Base-by-base conservation (phyloP, 2,113 vertebrate species). In the Dryoscopus gambensis region DNA sequence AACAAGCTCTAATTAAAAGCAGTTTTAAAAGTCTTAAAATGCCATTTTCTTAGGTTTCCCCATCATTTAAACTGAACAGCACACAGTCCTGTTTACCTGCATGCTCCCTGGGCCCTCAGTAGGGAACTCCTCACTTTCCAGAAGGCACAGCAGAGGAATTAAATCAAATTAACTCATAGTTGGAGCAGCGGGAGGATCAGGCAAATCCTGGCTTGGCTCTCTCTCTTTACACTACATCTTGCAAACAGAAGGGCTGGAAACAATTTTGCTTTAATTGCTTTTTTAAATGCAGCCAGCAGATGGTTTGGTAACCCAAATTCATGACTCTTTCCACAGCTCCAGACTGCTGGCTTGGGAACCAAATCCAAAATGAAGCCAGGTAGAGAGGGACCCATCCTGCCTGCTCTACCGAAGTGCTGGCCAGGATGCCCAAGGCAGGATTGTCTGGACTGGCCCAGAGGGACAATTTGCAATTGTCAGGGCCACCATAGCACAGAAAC, bases 211-310 rank as follows among this genome's bases (percentile, higher is more conserved):
- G 56, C 79, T 94, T 59, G 44, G 75, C 42, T 83, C 20, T 77
- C 82, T 94, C 82, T 90, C 90, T 88, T 91, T 44, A 94, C 92
- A 70, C 87, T 94, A 67, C 83, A 97, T 96, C 93, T 96, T 93
- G 93, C 88, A 87, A 93, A 86, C 83, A 96, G 92, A 96, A 96
- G 64, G 92, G 76, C 90, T 96, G 92, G 85, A 97, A 96, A 90
- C 83, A 96, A 87, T 97, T 95, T 95, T 92, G 73, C 77, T 92
- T 75, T 95, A 96, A 96, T 93, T 97, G 77, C 84, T 93, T 93
- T 95, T 81, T 75, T 68, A 89, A 96, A 96, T 57, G 77, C 84
- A 95, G 83, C 95, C 80, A 95, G 89, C 93, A 95, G 84, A 95
- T 89, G 93, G 93, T 96, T 96, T 95, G 89, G 84, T 97, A 96